These are phyloP conservation scores for Dolichopus griseipennis DNA, from an alignment of 2,888 invertebrate genomes.

Conservation along the genomic window DNA sequence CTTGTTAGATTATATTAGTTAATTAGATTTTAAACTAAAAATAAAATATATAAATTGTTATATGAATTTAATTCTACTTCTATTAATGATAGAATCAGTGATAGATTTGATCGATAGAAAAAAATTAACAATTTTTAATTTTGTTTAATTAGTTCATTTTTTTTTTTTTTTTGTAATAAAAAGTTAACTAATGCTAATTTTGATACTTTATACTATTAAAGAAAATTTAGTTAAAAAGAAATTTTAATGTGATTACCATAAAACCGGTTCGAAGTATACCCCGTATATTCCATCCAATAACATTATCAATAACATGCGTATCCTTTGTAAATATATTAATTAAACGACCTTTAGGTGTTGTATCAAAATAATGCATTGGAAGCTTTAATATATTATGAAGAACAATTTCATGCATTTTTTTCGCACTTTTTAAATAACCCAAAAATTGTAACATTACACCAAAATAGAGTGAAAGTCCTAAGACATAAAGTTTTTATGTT, in stretches of 20 bases:
- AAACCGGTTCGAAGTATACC: conserved; percentile 41
- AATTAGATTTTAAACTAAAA: no score
- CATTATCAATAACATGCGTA: conserved; percentile 50
- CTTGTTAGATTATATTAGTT: no score
- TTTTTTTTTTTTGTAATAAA: not conserved
- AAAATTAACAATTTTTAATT: no score
- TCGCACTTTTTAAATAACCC: conserved; percentile 50
- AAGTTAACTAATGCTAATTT: not conserved
- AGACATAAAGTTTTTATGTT: not conserved
- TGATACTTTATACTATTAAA: not conserved
- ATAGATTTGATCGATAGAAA: no score
- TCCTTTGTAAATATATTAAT: conserved; percentile 58
- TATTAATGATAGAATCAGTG: no score
- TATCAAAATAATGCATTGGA: conserved; percentile 69
- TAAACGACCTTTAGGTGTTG: conserved; percentile 66
- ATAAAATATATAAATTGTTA: no score
- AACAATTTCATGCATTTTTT: conserved; percentile 50
- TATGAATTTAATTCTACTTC: no score
- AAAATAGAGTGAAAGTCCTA: conserved; percentile 35
- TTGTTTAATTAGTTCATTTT: not conserved
- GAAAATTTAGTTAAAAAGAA: not conserved
- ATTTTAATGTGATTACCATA: conserved; percentile 37
- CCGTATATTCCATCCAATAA: conserved; percentile 43
- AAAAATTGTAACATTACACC: conserved; percentile 39
- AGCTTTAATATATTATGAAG: conserved; percentile 54